Percentiles rank a stretch among this genome's conserved stretches.
Evolutionary conservation across 2,797 vertebrate genomes (phyloP).

Genomic region (Euthynnus affinis): DNA sequence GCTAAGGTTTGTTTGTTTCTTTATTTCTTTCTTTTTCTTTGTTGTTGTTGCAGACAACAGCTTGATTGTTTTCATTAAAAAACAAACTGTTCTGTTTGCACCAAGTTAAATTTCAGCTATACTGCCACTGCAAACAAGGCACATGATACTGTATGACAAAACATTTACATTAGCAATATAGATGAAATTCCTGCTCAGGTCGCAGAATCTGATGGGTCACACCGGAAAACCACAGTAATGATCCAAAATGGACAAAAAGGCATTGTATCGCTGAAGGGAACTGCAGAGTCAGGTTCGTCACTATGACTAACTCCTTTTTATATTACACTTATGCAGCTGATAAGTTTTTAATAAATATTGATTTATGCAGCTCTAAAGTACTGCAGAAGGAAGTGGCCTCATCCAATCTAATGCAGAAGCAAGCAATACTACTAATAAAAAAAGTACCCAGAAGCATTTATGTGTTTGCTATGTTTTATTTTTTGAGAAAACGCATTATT

Average conservation of each 20-base stretch:
- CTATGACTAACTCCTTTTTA: background rate
- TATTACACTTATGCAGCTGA: background rate
- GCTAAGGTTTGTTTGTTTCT: no score
- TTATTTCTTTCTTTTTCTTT: no score
- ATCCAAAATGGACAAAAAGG: no score
- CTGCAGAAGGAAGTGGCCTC: background rate
- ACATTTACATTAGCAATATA: background rate
- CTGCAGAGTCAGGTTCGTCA: background rate
- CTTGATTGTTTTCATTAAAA: no score
- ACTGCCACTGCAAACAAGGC: background rate
- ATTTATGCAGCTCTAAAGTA: conserved; percentile 4
- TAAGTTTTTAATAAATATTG: background rate
- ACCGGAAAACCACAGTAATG: background rate
- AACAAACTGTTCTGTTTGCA: no score
- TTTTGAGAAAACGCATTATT: no score
- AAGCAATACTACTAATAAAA: no score
- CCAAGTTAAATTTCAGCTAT: no score
- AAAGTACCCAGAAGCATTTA: background rate
- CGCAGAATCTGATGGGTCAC: no score
- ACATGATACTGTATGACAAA: background rate
- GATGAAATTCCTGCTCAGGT: background rate
- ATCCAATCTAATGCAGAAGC: background rate
- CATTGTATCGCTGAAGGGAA: background rate
- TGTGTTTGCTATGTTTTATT: background rate
- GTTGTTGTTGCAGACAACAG: no score